Percentiles rank a stretch among this genome's conserved stretches.
Conservation (phyloP, 2,888 invertebrate species). For the Antitype chi region DNA sequence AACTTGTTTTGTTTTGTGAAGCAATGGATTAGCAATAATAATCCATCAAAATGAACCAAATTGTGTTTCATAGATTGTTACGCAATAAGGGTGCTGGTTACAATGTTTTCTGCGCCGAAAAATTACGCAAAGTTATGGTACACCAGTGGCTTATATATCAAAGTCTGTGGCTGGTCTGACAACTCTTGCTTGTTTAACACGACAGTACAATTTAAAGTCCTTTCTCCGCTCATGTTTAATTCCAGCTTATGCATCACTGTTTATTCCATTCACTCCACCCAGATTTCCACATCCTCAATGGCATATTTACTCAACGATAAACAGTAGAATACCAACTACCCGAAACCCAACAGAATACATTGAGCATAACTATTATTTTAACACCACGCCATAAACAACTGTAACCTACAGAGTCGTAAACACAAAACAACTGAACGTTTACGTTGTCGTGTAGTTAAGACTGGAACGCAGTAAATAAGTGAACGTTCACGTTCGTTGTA, state of each 20-base stretch:
- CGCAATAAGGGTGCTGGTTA: no score
- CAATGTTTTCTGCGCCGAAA: no score
- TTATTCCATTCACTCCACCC: constrained; percentile 26
- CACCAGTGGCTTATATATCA: no score
- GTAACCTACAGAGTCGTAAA: constrained; percentile 42
- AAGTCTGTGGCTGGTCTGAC: no score
- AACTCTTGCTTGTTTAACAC: neutral
- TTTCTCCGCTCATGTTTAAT: constrained; percentile 3
- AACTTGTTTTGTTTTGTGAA: no score
- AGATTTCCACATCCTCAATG: constrained; percentile 26
- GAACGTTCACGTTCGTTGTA: constrained; percentile 24
- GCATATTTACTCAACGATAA: constrained; percentile 44
- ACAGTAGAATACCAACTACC: constrained; percentile 14
- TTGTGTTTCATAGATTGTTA: no score
- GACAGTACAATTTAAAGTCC: neutral
- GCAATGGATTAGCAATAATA: no score
- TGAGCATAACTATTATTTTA: constrained; percentile 43
- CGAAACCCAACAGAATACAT: constrained; percentile 33
- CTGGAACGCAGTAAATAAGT: constrained; percentile 42
- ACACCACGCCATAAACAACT: constrained; percentile 41
- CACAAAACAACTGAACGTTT: constrained; percentile 21
- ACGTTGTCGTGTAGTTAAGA: constrained; percentile 49
- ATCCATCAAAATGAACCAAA: no score
- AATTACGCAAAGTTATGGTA: no score
- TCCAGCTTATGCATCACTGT: neutral